phyloP scores from a whole-genome alignment of 2,113 vertebrate genomes.

The Camarhynchus parvulus region DNA sequence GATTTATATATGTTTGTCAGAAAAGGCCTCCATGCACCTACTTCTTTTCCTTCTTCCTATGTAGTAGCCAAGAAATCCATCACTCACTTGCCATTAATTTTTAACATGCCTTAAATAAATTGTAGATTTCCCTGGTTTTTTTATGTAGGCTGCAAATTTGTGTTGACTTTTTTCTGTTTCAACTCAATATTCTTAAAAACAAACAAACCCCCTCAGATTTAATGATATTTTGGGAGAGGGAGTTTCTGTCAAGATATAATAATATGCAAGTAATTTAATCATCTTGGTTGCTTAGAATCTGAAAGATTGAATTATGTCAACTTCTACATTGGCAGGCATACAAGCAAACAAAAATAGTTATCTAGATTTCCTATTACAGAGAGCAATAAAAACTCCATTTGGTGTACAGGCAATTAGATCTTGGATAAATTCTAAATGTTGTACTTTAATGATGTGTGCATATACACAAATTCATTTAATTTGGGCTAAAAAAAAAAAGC shows the following conservation, averaged over 20 bases:
- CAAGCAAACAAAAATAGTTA: constrained; percentile 10
- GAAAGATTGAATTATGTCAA: constrained; percentile 21
- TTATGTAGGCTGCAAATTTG: background rate
- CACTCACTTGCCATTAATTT: background rate
- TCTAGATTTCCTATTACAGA: constrained; percentile 13
- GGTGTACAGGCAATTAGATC: background rate
- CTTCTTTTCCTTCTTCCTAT: background rate
- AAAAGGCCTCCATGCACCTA: background rate
- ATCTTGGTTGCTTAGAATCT: background rate
- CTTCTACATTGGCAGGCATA: background rate
- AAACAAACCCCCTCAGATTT: background rate
- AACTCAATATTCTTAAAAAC: background rate
- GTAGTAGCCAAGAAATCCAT: background rate
- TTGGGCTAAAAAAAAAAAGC: background rate
- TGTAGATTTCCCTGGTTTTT: background rate
- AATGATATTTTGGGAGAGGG: background rate
- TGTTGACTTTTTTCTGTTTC: background rate
- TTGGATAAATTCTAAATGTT: constrained; percentile 24
- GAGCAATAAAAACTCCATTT: constrained; percentile 46
- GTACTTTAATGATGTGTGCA: constrained; percentile 15
- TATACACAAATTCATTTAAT: background rate
- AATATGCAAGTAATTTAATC: constrained; percentile 24
- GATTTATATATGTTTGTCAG: background rate
- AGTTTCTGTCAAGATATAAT: constrained; percentile 13
- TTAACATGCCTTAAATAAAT: background rate